A percentile compares a stretch with the other conserved stretches of the same genome.
Conservation (phyloP, 1,140 invertebrate species). For the fruit fly (Drosophila melanogaster) region Release_6_plus_ISO1_MT NT_033779.5:10723501-10724000, state of each 20-base stretch:
- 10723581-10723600: background rate
- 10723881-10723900: too few relatives aligned
- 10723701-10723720: too few relatives aligned
- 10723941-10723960: slow-evolving; percentile 18
- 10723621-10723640: background rate
- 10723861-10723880: too few relatives aligned
- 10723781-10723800: too few relatives aligned
- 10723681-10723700: too few relatives aligned
- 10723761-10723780: too few relatives aligned
- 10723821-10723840: too few relatives aligned
- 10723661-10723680: background rate
- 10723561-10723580: background rate
- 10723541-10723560: slow-evolving; percentile 3
- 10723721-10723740: background rate
- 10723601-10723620: background rate
- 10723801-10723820: too few relatives aligned
- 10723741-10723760: background rate
- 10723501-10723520: slow-evolving; percentile 34
- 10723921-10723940: background rate
- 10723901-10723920: background rate
- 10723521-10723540: slow-evolving; percentile 6
- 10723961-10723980: slow-evolving; percentile 44
- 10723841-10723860: too few relatives aligned
- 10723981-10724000: slow-evolving; percentile 62
- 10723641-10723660: background rate